phyloP scores from a whole-genome alignment of 2,113 vertebrate species.

The Saiga tatarica region DNA sequence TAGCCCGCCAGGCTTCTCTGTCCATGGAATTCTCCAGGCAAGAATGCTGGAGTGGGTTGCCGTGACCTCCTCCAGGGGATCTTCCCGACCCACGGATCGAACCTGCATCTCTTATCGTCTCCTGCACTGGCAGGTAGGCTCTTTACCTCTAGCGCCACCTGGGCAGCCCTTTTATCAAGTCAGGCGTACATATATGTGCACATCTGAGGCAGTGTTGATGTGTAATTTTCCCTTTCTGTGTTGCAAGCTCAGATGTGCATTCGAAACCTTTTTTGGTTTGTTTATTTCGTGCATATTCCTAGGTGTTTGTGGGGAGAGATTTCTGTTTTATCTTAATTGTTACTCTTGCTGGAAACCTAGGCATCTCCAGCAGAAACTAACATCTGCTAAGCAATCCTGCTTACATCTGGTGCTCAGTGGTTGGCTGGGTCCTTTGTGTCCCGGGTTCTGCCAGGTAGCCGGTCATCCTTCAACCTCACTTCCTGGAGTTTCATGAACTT shows the following conservation, averaged over 20 bases:
- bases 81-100: rapidly evolving
- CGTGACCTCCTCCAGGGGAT: not conserved
- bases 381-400: not conserved
- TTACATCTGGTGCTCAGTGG: not conserved
- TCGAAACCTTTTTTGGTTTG: not conserved
- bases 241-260: not conserved
- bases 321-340: not conserved
- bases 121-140: not conserved
- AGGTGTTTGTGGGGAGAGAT: not conserved
- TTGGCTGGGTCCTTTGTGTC: no score
- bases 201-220: not conserved
- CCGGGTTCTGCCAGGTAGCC: no score
- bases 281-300: not conserved
- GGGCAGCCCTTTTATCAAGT: not conserved
- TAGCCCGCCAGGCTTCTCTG: not conserved
- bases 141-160: not conserved
- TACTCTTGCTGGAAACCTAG: not conserved
- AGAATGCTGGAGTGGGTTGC: not conserved
- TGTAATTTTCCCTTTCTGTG: not conserved
- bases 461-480: not conserved
- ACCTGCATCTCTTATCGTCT: not conserved
- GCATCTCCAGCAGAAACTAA: not conserved
- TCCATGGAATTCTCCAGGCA: not conserved
- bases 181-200: not conserved
- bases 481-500: not conserved